These are phyloP conservation scores for Aythya baeri DNA, from an alignment of 2,113 vertebrate genomes.

Conservation along the genomic window DNA sequence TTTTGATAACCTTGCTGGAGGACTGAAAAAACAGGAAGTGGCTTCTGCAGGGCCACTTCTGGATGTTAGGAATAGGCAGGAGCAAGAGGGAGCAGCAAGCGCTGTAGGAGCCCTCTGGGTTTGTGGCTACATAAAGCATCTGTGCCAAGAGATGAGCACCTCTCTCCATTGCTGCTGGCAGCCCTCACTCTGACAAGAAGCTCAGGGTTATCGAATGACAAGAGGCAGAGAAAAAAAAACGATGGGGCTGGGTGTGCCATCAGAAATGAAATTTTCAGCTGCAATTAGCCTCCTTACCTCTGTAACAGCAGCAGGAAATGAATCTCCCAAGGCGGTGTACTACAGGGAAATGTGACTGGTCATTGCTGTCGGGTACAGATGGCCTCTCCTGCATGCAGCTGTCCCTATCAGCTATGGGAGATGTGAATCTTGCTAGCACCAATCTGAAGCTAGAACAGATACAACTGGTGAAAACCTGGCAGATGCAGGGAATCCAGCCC, in stretches of 20 bases:
- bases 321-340: rapidly evolving
- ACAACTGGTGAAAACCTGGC: neutral
- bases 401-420: neutral
- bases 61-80: neutral
- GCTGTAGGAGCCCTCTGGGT: neutral
- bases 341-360: neutral
- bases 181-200: rapidly evolving
- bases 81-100: neutral
- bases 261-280: neutral
- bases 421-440: neutral
- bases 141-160: neutral
- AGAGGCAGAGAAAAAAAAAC: neutral
- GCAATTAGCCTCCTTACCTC: neutral
- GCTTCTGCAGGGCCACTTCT: neutral
- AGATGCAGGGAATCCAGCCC: neutral
- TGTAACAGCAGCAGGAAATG: neutral
- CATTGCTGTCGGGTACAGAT: neutral
- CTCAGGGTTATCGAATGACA: neutral
- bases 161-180: neutral
- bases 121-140: neutral
- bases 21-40: neutral
- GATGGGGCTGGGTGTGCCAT: neutral
- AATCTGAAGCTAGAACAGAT: neutral
- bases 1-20: neutral
- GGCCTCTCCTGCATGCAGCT: neutral